Conservation (phyloP, 2,797 vertebrate genomes). For the Neosalanx taihuensis region DNA sequence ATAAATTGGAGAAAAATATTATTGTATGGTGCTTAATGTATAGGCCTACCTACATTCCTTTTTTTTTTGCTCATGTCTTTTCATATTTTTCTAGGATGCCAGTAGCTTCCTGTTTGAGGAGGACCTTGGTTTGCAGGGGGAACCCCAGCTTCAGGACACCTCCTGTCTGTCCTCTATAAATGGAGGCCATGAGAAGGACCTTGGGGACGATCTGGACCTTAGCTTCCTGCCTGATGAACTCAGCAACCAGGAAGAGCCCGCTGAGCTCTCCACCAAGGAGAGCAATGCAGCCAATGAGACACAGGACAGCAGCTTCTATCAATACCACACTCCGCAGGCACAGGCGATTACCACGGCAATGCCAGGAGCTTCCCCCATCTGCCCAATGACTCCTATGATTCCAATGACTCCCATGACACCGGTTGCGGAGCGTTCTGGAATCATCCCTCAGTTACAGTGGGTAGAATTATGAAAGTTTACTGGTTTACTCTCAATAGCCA, state of each 20-base stretch:
- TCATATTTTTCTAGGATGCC: conserved; percentile 41
- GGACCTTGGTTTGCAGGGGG: conserved; percentile 63
- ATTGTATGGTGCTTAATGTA: not conserved
- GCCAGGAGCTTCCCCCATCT: conserved; percentile 41
- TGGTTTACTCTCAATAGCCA: not conserved
- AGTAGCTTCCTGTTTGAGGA: conserved; percentile 64
- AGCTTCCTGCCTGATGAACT: conserved; percentile 91
- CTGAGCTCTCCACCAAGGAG: conserved; percentile 25
- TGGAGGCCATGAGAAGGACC: conserved; percentile 53
- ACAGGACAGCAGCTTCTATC: conserved; percentile 52
- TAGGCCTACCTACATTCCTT: not conserved
- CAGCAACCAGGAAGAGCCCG: conserved; percentile 61
- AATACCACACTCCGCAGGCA: conserved; percentile 44
- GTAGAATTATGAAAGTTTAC: conserved; percentile 44
- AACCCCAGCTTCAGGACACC: conserved; percentile 49
- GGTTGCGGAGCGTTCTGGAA: conserved; percentile 84
- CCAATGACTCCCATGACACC: conserved; percentile 81
- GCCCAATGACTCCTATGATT: conserved; percentile 81
- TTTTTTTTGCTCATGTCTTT: not conserved
- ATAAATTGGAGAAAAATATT: not conserved
- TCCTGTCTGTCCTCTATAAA: conserved; percentile 32
- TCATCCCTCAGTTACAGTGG: conserved; percentile 91
- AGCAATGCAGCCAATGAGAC: conserved; percentile 10
- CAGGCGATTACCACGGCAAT: conserved; percentile 18
- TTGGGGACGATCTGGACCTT: conserved; percentile 79